Base-by-base conservation (phyloP, 2,888 invertebrate genomes). In the Ophion ventricosus region DNA sequence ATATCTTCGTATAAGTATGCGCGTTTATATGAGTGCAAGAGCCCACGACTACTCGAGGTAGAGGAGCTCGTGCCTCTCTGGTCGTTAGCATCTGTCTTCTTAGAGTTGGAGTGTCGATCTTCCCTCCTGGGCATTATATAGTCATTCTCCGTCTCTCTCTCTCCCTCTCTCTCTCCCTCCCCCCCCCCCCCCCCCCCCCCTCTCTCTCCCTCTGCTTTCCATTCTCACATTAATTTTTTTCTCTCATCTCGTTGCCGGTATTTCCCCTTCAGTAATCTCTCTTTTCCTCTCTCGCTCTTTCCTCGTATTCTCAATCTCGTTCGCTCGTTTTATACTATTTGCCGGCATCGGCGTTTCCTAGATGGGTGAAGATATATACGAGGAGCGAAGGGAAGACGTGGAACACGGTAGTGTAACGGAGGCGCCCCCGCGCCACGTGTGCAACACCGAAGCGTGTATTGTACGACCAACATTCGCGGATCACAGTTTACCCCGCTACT, bases 31-130 rank as follows among this genome's bases (percentile, higher is more conserved):
- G 77, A 66, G 40, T 26, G 26, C 56, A 43, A 69, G 63, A 54
- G 61, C 49, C 63, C 23, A 49, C 49, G 26, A 56, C 84, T 78
- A 61, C 63, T 75, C 77, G 79, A 85, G 83, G 83, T 72, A 56
- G 76, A 49, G 17, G 17, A 75, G 82, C 88, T 86, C 87, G 87
- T 87, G 86, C 87, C 89, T 86, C 87, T 87, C 80, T 86, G 90
- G 88, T 91, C 91, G 90, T 91, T 91, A 91, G 90, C 91, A 90
- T 91, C 90, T 89, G 89, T 91, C 90, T 90, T 89, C 89, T 84
- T 85, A 84, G 88, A 84, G 84, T 86, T 86, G 84, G 85, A 74
- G 86, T 57, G 76, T 77, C 80, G 77, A 69, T 80, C 83, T 77
- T 73, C 73, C 73, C 77, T 80, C 80, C 73, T 69, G 69, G 73